Conservation (phyloP, 2,797 vertebrate species). For the Phylloscopus collybita region DNA sequence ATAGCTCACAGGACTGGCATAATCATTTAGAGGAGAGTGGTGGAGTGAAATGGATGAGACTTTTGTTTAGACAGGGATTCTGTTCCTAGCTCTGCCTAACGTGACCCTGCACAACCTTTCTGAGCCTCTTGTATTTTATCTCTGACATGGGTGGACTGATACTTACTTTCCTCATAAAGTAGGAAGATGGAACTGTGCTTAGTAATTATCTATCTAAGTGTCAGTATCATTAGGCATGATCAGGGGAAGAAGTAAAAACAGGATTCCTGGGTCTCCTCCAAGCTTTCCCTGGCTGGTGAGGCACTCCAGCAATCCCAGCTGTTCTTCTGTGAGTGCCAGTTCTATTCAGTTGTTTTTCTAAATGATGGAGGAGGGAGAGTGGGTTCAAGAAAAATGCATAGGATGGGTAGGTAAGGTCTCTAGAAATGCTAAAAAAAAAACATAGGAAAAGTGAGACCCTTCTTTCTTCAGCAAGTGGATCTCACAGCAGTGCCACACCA, state of each 20-base stretch:
- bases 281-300: neutral
- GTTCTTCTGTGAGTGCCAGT: neutral
- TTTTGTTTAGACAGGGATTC: constrained; percentile 45
- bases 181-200: neutral
- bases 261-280: neutral
- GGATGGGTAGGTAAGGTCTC: neutral
- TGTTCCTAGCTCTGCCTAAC: neutral
- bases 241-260: neutral
- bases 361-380: neutral
- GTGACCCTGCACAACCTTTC: neutral
- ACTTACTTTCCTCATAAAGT: neutral
- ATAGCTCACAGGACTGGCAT: neutral
- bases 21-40: neutral
- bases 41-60: neutral
- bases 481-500: neutral
- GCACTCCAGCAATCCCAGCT: neutral
- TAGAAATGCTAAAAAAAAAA: neutral
- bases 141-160: neutral
- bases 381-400: neutral
- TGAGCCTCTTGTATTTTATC: constrained; percentile 1
- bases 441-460: neutral
- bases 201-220: neutral
- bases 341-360: neutral
- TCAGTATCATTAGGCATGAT: neutral
- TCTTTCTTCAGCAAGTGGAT: neutral